Percentiles rank a stretch among this genome's conserved stretches.
Conservation (phyloP, 2,888 invertebrate species). For the Volucella zonaria region DNA sequence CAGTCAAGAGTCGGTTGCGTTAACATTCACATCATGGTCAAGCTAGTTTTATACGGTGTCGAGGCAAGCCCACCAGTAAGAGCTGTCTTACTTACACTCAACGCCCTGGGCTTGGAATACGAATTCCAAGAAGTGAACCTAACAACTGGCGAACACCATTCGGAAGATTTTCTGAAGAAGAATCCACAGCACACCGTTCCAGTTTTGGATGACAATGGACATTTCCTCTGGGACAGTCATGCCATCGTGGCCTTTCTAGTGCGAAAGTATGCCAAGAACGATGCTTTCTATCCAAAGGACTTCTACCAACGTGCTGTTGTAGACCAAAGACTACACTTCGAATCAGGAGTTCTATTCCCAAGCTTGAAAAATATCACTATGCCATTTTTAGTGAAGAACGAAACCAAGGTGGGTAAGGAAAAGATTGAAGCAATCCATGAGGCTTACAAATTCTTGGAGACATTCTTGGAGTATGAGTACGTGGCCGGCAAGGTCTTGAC, state of each 20-base stretch:
- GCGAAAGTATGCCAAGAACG: slow-evolving; percentile 77
- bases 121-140: slow-evolving; percentile 81
- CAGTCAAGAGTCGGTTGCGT: no score
- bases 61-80: slow-evolving; percentile 85
- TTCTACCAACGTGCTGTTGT: slow-evolving; percentile 76
- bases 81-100: slow-evolving; percentile 85
- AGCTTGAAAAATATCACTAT: slow-evolving; percentile 57
- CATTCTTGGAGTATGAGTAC: slow-evolving; percentile 76
- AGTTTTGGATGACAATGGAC: slow-evolving; percentile 77
- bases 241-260: slow-evolving; percentile 79
- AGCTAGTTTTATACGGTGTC: slow-evolving; percentile 77
- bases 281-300: slow-evolving; percentile 78
- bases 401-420: not conserved
- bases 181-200: slow-evolving; percentile 80
- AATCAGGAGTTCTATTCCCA: slow-evolving; percentile 76
- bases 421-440: slow-evolving; percentile 74
- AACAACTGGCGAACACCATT: slow-evolving; percentile 72
- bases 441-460: slow-evolving; percentile 76
- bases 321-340: slow-evolving; percentile 79
- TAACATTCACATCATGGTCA: slow-evolving; percentile 72
- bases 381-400: slow-evolving; percentile 74
- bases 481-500: slow-evolving; percentile 78
- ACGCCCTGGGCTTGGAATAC: slow-evolving; percentile 85
- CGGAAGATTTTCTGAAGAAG: slow-evolving; percentile 75
- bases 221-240: slow-evolving; percentile 79